Conservation (phyloP, 2,888 invertebrate genomes). For the Agonopterix heracliana region DNA sequence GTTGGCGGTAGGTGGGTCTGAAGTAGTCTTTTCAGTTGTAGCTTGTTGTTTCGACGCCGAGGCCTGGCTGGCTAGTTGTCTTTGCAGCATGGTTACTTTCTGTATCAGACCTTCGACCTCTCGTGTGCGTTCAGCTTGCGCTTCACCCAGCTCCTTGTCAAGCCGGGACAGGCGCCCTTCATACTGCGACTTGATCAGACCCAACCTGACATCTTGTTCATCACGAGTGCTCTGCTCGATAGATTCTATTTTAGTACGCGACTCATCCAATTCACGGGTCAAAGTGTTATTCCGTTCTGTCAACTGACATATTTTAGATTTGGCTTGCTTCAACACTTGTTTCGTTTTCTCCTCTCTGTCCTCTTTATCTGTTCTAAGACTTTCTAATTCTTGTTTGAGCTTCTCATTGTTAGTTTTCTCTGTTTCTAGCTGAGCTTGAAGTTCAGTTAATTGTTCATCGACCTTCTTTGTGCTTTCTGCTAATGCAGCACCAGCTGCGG, state of each 20-base stretch:
- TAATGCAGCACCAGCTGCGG: slow-evolving; percentile 60
- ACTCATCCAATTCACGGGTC: slow-evolving; percentile 75
- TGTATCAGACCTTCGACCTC: slow-evolving; percentile 84
- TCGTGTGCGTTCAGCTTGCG: slow-evolving; percentile 75
- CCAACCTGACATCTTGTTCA: slow-evolving; percentile 75
- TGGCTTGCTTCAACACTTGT: slow-evolving; percentile 82
- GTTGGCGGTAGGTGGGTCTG: slow-evolving; percentile 87
- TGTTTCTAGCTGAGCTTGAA: slow-evolving; percentile 55
- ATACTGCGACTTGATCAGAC: slow-evolving; percentile 81
- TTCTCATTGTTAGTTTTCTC: slow-evolving; percentile 79
- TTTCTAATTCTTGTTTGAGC: slow-evolving; percentile 80
- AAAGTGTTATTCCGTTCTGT: slow-evolving; percentile 81
- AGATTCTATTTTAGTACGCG: slow-evolving; percentile 64
- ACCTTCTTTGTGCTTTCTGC: slow-evolving; percentile 69
- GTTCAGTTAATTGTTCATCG: slow-evolving; percentile 65
- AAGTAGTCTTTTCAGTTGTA: slow-evolving; percentile 70
- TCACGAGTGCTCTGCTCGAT: slow-evolving; percentile 72
- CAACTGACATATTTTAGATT: slow-evolving; percentile 82
- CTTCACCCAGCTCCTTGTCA: slow-evolving; percentile 83
- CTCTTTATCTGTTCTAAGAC: slow-evolving; percentile 68
- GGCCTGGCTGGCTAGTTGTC: slow-evolving; percentile 83
- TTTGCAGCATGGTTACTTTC: slow-evolving; percentile 80
- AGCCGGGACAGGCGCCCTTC: slow-evolving; percentile 81
- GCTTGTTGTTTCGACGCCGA: slow-evolving; percentile 80
- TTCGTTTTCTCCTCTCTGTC: slow-evolving; percentile 81